Base-by-base conservation (phyloP, 2,888 invertebrate genomes). In the Diarsia rubi region DNA sequence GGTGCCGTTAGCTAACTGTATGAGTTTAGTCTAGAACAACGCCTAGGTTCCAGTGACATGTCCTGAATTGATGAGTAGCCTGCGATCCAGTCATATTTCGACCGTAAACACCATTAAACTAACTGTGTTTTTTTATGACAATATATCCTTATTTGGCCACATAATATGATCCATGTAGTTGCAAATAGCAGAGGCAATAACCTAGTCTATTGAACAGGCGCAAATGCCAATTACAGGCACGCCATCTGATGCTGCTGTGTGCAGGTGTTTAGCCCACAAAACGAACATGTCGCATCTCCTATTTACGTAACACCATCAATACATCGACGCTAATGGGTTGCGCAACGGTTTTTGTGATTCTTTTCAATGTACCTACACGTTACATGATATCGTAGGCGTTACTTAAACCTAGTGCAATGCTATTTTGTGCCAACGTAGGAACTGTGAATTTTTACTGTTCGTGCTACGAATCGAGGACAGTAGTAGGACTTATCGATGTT, bases 1-100 rank as follows among this genome's bases (percentile, higher is more conserved):
- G 86, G 89, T 95, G 92, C 96, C 96, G 96, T 96, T 96, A 96
- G 90, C 76, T 87, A 95, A 96, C 96, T 94, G 96, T 96, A 93
- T 88, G 91, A 90, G 92, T 92, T 90, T 94, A 92, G 95, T 93
- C 95, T 95, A 95, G 95, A 95, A 96, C 93, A 94, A 93, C 83
- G 89, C 86, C 91, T 93, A 93, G 94, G 89, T 94, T 93, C 93
- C 88, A 88, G 90, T 92, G 93, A 94, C 95, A 94, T 88, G 94
- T 94, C 92, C 93, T 94, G 95, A 93, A 95, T 95, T 94, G 91
- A 95, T 95, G 88, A 93, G 79, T 77, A 86, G 78, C 31, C 47
- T 66, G 76, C 73, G 73, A 76, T 81, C 65, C 76, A 69, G 69
- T 69, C 67, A 79, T 83, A 80, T 85, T 85, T 86, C 73, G 83